phyloP scores from a whole-genome alignment of 2,888 invertebrate genomes.

The Melikaiella ostensackeni region DNA sequence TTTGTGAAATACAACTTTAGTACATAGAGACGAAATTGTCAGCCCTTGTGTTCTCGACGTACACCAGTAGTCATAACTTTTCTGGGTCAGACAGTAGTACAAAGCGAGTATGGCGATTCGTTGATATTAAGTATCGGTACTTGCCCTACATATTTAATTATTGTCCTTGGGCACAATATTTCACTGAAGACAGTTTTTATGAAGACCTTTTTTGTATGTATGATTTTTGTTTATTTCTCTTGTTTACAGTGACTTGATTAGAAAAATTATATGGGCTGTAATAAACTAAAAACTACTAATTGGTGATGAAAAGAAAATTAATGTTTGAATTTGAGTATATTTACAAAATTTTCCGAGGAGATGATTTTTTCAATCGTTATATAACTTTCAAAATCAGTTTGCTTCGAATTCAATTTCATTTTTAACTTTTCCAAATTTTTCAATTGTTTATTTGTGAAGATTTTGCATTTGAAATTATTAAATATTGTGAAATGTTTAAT shows the following conservation, averaged over 20 bases:
- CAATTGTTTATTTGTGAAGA: too few species aligned
- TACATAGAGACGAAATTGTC: neutral
- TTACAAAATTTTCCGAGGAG: too few species aligned
- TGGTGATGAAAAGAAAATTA: too few species aligned
- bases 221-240: neutral
- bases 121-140: neutral
- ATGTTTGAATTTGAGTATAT: too few species aligned
- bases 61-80: conserved; percentile 8
- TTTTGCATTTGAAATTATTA: too few species aligned
- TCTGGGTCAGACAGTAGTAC: conserved; percentile 6
- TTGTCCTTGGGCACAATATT: neutral
- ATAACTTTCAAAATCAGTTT: too few species aligned
- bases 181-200: neutral
- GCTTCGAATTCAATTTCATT: too few species aligned
- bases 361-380: too few species aligned
- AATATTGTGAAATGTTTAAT: too few species aligned
- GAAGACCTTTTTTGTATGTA: neutral
- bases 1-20: neutral
- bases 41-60: neutral
- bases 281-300: neutral
- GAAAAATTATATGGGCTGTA: neutral
- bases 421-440: too few species aligned
- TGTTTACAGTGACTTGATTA: neutral
- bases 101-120: neutral
- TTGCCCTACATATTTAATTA: neutral